A percentile compares a stretch with the other conserved stretches of the same genome.
Conservation (phyloP, 1,140 invertebrate genomes). For the Whitmania pigra region DNA sequence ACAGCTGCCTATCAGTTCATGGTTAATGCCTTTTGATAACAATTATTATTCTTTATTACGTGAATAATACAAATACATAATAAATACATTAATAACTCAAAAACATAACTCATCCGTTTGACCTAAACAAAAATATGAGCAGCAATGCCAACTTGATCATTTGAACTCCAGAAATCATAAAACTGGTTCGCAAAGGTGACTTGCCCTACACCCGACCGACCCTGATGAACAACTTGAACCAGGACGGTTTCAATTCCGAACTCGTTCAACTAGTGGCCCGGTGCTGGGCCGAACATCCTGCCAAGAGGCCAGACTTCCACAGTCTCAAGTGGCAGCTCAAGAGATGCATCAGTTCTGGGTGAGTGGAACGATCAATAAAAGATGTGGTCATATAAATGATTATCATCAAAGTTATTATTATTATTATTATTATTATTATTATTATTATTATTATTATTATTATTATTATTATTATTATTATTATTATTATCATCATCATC, state of each 20-base stretch:
- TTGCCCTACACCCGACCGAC: constrained; percentile 13
- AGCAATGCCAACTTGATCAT: too few relatives aligned
- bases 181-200: not conserved
- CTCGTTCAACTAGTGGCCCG: constrained; percentile 4
- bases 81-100: too few relatives aligned
- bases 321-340: constrained; percentile 17
- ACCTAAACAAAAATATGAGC: too few relatives aligned
- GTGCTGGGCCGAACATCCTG: constrained; percentile 18
- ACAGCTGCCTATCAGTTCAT: not conserved
- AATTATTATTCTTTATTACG: too few relatives aligned
- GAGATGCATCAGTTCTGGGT: constrained; percentile 3
- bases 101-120: too few relatives aligned
- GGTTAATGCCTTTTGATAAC: not conserved
- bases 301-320: constrained; percentile 14
- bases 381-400: too few relatives aligned
- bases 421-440: too few relatives aligned
- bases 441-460: too few relatives aligned
- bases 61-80: too few relatives aligned
- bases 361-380: not conserved
- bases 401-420: too few relatives aligned
- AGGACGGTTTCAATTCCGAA: constrained; percentile 44
- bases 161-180: constrained; percentile 17
- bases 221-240: not conserved
- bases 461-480: too few relatives aligned
- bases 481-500: too few relatives aligned